Evolutionary conservation across 2,888 invertebrate species (phyloP).

Genomic region (Apotomis capreana): DNA sequence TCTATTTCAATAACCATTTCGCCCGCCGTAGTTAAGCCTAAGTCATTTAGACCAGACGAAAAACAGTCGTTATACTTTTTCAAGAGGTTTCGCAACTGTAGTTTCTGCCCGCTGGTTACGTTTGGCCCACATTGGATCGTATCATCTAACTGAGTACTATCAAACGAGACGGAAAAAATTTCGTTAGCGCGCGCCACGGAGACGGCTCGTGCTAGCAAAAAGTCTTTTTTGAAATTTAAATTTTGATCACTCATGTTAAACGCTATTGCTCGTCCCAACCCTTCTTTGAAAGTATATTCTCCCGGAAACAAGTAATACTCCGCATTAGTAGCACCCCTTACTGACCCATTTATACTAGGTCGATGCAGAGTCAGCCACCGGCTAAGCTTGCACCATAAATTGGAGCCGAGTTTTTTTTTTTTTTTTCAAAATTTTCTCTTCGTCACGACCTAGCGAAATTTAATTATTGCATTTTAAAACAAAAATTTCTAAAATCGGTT

Average conservation of each 20-base stretch:
- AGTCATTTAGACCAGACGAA: neutral
- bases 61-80: neutral
- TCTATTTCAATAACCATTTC: slow-evolving; percentile 1
- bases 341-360: no score
- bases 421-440: no score
- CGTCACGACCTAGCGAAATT: no score
- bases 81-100: neutral
- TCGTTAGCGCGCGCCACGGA: neutral
- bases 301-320: no score
- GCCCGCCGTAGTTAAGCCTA: neutral
- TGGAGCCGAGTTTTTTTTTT: no score
- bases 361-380: no score
- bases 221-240: neutral
- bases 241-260: neutral
- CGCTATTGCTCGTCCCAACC: neutral
- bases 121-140: neutral
- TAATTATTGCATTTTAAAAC: no score
- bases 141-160: neutral
- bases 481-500: no score
- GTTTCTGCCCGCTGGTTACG: neutral
- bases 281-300: neutral
- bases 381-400: no score
- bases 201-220: neutral
- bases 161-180: neutral
- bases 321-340: no score